A percentile compares a stretch with the other conserved stretches of the same genome.
phyloP scores from a whole-genome alignment of 2,113 vertebrate species.

The Anoplopoma fimbria region DNA sequence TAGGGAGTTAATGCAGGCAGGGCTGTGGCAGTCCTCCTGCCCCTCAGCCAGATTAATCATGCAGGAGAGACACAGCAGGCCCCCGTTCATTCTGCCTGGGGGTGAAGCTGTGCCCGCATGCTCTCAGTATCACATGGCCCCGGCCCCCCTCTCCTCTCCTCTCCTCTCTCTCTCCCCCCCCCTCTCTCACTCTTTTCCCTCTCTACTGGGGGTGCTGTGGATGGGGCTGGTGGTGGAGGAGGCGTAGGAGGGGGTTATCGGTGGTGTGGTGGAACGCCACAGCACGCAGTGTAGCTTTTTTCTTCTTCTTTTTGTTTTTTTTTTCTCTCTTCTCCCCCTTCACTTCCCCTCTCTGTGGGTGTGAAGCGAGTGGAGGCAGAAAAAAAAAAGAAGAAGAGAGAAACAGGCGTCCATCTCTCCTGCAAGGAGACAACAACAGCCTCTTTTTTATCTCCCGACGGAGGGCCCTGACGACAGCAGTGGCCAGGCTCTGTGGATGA shows the following conservation, averaged over 20 bases:
- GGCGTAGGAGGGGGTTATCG: conserved; percentile 42
- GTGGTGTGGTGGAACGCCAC: conserved; percentile 73
- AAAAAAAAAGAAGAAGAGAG: conserved; percentile 37
- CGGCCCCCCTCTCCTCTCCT: conserved; percentile 51
- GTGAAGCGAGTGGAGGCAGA: conserved; percentile 68
- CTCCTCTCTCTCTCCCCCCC: conserved; percentile 37
- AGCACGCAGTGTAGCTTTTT: conserved; percentile 67
- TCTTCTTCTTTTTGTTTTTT: conserved; percentile 56
- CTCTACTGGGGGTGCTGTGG: conserved; percentile 74
- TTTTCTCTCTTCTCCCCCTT: conserved; percentile 14
- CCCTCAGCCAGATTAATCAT: conserved; percentile 98
- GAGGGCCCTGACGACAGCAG: conserved; percentile 78
- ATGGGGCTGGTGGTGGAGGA: conserved; percentile 51
- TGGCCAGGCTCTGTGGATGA: conserved; percentile 76
- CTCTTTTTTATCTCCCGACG: conserved; percentile 80
- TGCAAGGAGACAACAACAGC: conserved; percentile 80
- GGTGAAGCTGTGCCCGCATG: conserved; percentile 89
- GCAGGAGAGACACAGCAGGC: conserved; percentile 96
- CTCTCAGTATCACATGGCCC: conserved; percentile 92
- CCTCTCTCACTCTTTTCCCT: conserved; percentile 53
- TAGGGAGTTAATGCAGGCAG: conserved; percentile 85
- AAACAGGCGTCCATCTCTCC: conserved; percentile 80
- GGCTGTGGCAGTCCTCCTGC: conserved; percentile 92
- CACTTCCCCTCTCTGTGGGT: conserved; percentile 69
- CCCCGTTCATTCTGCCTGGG: conserved; percentile 91